Evolutionary conservation across 2,888 invertebrate species (phyloP).

Genomic region (Aleiodes leptofemur): DNA sequence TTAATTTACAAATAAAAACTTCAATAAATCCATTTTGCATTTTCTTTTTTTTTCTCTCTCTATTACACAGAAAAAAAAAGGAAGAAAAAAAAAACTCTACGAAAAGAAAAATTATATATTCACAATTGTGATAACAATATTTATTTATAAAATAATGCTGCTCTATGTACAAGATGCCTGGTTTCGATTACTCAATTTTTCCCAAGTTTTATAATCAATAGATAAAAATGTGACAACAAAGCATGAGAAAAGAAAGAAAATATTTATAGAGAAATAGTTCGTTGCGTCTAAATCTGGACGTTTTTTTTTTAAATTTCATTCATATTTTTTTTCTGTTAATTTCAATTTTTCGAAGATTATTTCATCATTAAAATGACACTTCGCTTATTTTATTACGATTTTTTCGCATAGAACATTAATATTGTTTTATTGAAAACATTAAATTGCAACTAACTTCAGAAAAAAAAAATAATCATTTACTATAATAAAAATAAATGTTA

Average conservation of each 20-base stretch:
- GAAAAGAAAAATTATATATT: slow-evolving; percentile 45
- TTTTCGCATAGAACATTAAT: slow-evolving; percentile 19
- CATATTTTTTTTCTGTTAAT: not conserved
- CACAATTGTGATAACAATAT: slow-evolving; percentile 62
- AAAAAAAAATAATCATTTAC: too few relatives aligned
- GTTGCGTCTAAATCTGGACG: slow-evolving; percentile 32
- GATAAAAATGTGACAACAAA: slow-evolving; percentile 24
- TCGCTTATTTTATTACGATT: slow-evolving; percentile 1
- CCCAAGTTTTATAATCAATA: slow-evolving; percentile 1
- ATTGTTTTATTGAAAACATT: too few relatives aligned
- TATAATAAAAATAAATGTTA: too few relatives aligned
- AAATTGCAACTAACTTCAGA: too few relatives aligned
- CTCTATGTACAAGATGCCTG: slow-evolving; percentile 60
- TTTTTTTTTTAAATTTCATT: not conserved
- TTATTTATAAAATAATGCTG: slow-evolving; percentile 64
- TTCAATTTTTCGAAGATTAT: too few relatives aligned
- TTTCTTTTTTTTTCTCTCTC: not conserved
- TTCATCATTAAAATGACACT: too few relatives aligned
- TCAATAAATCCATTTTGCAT: slow-evolving; percentile 5
- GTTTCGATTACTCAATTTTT: slow-evolving; percentile 48
- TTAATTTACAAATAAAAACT: slow-evolving; percentile 11
- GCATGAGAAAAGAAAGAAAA: slow-evolving; percentile 13
- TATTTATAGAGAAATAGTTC: not conserved
- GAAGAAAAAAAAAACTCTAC: not conserved
- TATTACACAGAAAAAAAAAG: not conserved